phyloP scores from a whole-genome alignment of 1,140 invertebrate genomes.

The Scaptomyza hsui region DNA sequence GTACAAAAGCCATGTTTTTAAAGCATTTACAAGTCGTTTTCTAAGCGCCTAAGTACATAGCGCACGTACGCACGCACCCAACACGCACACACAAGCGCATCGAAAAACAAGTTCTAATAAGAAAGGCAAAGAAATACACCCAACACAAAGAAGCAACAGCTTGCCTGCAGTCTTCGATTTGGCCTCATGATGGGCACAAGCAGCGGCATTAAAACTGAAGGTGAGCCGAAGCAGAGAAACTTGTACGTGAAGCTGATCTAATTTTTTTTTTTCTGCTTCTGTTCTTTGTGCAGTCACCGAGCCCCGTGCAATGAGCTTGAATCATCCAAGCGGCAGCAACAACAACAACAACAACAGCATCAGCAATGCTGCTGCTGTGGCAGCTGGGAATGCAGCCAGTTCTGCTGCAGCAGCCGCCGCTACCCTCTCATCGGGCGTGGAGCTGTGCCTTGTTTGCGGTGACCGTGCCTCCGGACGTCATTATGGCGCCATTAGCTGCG shows the following conservation, averaged over 20 bases:
- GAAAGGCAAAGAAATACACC: slow-evolving; percentile 50
- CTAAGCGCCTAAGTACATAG: slow-evolving; percentile 34
- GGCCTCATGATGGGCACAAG: slow-evolving; percentile 69
- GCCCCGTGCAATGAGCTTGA: slow-evolving; percentile 56
- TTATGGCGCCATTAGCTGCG: slow-evolving; percentile 97
- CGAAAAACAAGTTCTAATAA: slow-evolving; percentile 70
- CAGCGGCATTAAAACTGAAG: slow-evolving; percentile 77
- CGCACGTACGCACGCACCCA: slow-evolving; percentile 31
- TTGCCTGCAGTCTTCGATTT: slow-evolving; percentile 38
- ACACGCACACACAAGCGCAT: slow-evolving; percentile 29
- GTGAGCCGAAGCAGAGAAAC: slow-evolving; percentile 54
- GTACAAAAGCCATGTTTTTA: slow-evolving; percentile 16
- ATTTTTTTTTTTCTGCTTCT: slow-evolving; percentile 2
- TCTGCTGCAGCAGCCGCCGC: slow-evolving; percentile 43
- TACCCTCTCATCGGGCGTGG: slow-evolving; percentile 85
- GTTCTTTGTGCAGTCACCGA: slow-evolving; percentile 49
- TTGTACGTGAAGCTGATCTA: slow-evolving; percentile 33
- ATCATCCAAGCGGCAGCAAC: slow-evolving; percentile 42
- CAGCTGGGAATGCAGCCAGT: slow-evolving; percentile 40
- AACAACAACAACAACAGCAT: slow-evolving; percentile 29
- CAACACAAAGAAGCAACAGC: slow-evolving; percentile 61
- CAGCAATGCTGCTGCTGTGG: slow-evolving; percentile 54
- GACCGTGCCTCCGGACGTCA: slow-evolving; percentile 97
- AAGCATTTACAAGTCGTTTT: slow-evolving; percentile 28
- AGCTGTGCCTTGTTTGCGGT: slow-evolving; percentile 97